phyloP scores from a whole-genome alignment of 2,113 vertebrate species.

The Hemiprocne comata region DNA sequence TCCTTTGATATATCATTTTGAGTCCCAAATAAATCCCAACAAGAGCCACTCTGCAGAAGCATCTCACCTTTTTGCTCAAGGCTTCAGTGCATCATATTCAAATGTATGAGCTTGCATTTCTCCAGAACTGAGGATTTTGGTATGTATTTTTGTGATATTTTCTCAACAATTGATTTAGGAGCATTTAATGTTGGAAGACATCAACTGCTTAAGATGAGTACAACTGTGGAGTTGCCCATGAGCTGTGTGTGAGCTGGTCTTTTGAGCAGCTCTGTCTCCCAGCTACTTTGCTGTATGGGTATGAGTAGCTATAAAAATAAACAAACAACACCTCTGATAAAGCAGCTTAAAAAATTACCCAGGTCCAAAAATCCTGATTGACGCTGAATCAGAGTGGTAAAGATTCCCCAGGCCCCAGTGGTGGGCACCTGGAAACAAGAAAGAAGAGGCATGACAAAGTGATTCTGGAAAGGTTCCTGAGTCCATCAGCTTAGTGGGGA shows the following conservation, averaged over 20 bases:
- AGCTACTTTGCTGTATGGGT: neutral
- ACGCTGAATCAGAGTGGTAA: neutral
- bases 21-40: neutral
- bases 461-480: neutral
- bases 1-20: neutral
- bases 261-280: neutral
- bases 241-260: neutral
- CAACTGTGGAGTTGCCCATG: neutral
- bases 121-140: neutral
- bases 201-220: accelerated
- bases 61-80: neutral
- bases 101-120: neutral
- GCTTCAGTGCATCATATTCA: neutral
- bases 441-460: neutral
- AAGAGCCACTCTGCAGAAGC: neutral
- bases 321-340: neutral
- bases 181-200: neutral
- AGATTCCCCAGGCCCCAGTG: accelerated
- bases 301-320: neutral
- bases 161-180: neutral
- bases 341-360: neutral
- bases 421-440: neutral
- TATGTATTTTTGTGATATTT: neutral
- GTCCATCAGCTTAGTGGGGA: neutral
- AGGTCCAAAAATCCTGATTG: neutral